Conservation (phyloP, 2,797 vertebrate species). For the Myotis findleyi region DNA sequence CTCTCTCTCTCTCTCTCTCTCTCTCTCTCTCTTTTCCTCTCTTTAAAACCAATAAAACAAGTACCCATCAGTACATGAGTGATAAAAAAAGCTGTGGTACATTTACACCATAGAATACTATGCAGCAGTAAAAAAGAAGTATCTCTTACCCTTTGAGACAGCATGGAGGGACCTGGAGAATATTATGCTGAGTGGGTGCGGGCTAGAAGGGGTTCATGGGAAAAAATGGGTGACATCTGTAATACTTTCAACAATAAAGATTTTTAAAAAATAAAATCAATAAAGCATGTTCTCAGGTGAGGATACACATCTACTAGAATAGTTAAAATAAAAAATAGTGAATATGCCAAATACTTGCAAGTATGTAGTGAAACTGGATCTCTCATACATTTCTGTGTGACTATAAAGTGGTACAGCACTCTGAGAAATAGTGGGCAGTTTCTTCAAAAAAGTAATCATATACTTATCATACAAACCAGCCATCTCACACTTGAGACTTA, state of each 20-base stretch:
- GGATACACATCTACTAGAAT: background rate
- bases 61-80: no score
- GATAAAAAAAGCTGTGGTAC: no score
- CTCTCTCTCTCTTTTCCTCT: no score
- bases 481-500: background rate
- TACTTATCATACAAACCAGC: background rate
- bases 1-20: no score
- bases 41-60: background rate
- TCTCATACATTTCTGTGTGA: background rate
- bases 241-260: no score
- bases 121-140: no score
- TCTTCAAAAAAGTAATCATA: background rate
- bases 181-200: no score
- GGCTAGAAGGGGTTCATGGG: no score
- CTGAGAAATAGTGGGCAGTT: background rate
- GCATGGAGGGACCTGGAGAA: no score
- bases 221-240: no score
- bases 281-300: background rate
- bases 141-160: no score
- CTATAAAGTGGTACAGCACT: background rate
- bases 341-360: background rate
- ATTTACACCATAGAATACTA: no score
- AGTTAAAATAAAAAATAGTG: background rate
- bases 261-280: background rate
- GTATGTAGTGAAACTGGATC: background rate